Evolutionary conservation across 1,140 invertebrate genomes (phyloP), one percentile per base, ranked within the genome.

Genomic region (Musca vetustissima): DNA sequence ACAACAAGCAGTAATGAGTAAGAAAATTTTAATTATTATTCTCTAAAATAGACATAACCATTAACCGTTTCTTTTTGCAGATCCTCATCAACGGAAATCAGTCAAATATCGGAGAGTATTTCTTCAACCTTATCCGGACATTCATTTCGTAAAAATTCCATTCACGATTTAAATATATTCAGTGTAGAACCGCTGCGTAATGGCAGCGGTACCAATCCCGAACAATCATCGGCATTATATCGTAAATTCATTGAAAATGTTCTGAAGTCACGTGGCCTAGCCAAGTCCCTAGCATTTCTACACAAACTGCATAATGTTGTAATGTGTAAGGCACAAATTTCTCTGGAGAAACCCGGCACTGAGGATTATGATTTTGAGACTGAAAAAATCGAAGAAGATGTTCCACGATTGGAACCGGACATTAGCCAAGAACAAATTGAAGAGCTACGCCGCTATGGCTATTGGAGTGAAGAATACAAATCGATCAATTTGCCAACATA

Each of bases 211-310:
- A 74, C 69, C 21, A 78, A 72, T 8, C 77, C 74, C 1, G 78
- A 78, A 48, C 75, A 80, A 32, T 79, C 76, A 0, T 74, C 77
- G 3, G 74, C 71, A 1, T 36, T 81, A 70, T 81, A 81, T 22
- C 74, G 92, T 69, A 89, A 91, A 72, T 96, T 93, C 77, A 94
- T 96, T 66, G 91, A 94, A 79, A 92, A 94, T 82, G 89, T 93
- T 57, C 83, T 97, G 19, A 95, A 95, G 82, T 93, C 91, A 15
- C 90, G 91, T 73, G 93, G 94, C 1, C 84, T 96, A 53, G 88
- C 90, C 36, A 93, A 94, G 77, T 90, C 90, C 71, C 78, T 93
- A 71, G 85, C 87, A 70, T 93, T 93, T 78, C 83, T 93, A 28
- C 89, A 92, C 75, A 87, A 88, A 77, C 79, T 93, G 70, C 88